These are phyloP conservation scores for Lichenostomus cassidix DNA, from an alignment of 2,113 vertebrate genomes.

Conservation along the genomic window DNA sequence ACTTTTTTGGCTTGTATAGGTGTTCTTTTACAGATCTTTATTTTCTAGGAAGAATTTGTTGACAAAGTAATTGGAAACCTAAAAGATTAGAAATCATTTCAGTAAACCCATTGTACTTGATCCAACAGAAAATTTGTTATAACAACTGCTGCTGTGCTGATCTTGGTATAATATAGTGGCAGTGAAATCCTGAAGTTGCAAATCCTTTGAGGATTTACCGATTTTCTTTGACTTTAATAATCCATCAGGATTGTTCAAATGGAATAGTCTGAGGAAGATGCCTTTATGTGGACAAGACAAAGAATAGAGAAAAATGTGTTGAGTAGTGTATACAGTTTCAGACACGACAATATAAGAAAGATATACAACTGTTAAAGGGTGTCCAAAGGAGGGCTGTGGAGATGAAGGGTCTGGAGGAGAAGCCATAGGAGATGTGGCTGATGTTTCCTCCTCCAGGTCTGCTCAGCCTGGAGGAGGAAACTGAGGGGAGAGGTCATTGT, in stretches of 20 bases:
- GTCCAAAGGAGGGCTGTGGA: background rate
- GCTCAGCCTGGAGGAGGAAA: background rate
- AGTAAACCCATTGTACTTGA: slow-evolving; percentile 1
- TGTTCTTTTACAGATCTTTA: background rate
- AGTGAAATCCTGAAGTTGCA: background rate
- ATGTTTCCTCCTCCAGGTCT: too few species aligned
- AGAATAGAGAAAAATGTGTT: background rate
- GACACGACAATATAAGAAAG: background rate
- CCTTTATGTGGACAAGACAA: background rate
- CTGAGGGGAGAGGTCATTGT: background rate
- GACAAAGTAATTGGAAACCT: background rate
- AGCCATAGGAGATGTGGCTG: background rate
- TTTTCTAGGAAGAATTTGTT: background rate
- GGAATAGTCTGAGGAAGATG: background rate
- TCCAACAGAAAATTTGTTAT: background rate
- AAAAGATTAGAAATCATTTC: background rate
- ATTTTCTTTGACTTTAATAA: background rate
- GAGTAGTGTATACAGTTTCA: background rate
- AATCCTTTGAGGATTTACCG: background rate
- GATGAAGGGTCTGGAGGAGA: background rate
- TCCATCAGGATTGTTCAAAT: background rate
- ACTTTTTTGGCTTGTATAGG: background rate
- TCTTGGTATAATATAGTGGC: background rate
- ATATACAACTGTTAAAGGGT: too few species aligned
- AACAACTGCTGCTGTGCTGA: background rate